phyloP scores from a whole-genome alignment of 2,888 invertebrate species.

The Mimas tiliae region DNA sequence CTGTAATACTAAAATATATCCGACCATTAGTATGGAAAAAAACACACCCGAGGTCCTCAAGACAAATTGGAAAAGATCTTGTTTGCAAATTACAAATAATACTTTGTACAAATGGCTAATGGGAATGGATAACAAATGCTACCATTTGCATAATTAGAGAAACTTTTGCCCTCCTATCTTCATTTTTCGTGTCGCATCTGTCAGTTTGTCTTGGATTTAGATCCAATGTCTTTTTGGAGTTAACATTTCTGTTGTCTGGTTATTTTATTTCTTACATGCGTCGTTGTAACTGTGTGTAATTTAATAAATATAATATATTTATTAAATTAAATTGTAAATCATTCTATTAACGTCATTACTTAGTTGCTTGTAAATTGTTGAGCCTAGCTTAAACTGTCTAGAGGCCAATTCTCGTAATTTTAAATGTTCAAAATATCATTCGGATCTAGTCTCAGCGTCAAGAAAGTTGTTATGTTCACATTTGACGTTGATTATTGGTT shows the following conservation, averaged over 20 bases:
- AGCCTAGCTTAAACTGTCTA: conserved; percentile 2
- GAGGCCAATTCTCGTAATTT: too few species aligned
- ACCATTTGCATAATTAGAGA: conserved; percentile 74
- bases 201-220: not conserved
- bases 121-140: conserved; percentile 70
- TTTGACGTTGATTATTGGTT: too few species aligned
- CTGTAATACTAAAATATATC: conserved; percentile 63
- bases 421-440: too few species aligned
- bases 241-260: too few species aligned
- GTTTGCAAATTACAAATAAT: conserved; percentile 73
- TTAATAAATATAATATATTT: too few species aligned
- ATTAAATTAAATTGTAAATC: too few species aligned
- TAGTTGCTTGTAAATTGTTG: not conserved
- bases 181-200: conserved; percentile 53
- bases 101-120: conserved; percentile 64
- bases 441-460: too few species aligned
- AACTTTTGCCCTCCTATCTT: conserved; percentile 58
- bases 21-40: conserved; percentile 54
- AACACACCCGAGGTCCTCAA: conserved; percentile 47
- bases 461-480: too few species aligned
- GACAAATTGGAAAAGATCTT: conserved; percentile 71
- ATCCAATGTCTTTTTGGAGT: too few species aligned
- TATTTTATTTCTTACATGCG: too few species aligned
- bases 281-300: too few species aligned
- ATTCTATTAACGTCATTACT: too few species aligned